Percentiles rank a stretch among this genome's conserved stretches.
Evolutionary conservation across 1,140 invertebrate species (phyloP).

Genomic region (Apis florea): DNA sequence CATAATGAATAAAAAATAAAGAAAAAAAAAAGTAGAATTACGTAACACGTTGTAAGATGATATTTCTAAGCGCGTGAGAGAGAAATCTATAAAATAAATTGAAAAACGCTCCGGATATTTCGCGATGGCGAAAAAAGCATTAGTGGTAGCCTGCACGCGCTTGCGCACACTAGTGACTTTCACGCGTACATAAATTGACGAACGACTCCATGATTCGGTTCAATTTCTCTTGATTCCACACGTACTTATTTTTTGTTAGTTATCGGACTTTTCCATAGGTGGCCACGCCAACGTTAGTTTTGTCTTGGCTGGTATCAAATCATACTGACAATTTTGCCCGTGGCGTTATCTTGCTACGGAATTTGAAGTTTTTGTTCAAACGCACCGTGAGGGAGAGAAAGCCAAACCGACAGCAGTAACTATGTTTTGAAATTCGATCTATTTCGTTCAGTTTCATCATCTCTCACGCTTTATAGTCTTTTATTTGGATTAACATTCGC

Average conservation of each 20-base stretch:
- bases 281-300: slow-evolving; percentile 53
- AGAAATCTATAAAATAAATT: slow-evolving; percentile 21
- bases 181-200: slow-evolving; percentile 61
- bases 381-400: slow-evolving; percentile 61
- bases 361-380: slow-evolving; percentile 66
- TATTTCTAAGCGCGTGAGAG: slow-evolving; percentile 1
- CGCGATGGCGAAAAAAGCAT: slow-evolving; percentile 23
- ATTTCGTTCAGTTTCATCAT: slow-evolving; percentile 55
- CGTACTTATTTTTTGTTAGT: slow-evolving; percentile 53
- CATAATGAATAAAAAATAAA: background rate
- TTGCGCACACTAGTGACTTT: slow-evolving; percentile 46
- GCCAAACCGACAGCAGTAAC: slow-evolving; percentile 33
- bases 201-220: slow-evolving; percentile 40
- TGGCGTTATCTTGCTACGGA: slow-evolving; percentile 61
- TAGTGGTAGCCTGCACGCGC: background rate
- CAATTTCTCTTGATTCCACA: slow-evolving; percentile 60
- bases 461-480: background rate
- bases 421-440: slow-evolving; percentile 66
- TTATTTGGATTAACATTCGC: background rate
- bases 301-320: slow-evolving; percentile 63
- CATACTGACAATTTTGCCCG: slow-evolving; percentile 63
- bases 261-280: slow-evolving; percentile 55
- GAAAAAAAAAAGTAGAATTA: background rate
- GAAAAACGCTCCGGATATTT: slow-evolving; percentile 11
- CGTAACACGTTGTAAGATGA: background rate